Conservation (phyloP, 2,888 invertebrate species). For the Disparrhopalites patrizii region DNA sequence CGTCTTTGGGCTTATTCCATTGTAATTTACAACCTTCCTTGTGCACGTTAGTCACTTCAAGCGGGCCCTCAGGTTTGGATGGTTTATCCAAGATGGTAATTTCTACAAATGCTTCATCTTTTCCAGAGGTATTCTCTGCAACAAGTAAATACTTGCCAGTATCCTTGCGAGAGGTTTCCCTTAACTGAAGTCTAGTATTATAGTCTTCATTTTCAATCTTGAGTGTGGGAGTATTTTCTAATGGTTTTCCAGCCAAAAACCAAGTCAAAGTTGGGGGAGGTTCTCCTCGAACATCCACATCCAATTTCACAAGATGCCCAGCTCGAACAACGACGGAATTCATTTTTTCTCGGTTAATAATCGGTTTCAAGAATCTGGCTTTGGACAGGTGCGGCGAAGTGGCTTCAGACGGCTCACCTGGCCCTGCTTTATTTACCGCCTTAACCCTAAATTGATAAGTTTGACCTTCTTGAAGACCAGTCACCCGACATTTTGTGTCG, state of each 20-base stretch:
- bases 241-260: slow-evolving; percentile 64
- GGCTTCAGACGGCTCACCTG: slow-evolving; percentile 83
- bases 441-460: slow-evolving; percentile 93
- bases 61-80: slow-evolving; percentile 78
- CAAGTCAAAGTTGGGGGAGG: slow-evolving; percentile 75
- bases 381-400: slow-evolving; percentile 83
- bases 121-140: slow-evolving; percentile 89
- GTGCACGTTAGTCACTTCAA: slow-evolving; percentile 77
- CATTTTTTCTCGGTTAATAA: slow-evolving; percentile 90
- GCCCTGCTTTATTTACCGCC: slow-evolving; percentile 92
- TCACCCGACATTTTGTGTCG: slow-evolving; percentile 74
- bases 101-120: slow-evolving; percentile 90
- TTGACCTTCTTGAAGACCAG: slow-evolving; percentile 82
- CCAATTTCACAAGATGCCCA: slow-evolving; percentile 82
- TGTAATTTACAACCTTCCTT: slow-evolving; percentile 89
- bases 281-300: slow-evolving; percentile 94
- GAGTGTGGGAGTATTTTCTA: slow-evolving; percentile 64
- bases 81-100: slow-evolving; percentile 82
- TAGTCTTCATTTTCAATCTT: slow-evolving; percentile 88
- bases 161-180: slow-evolving; percentile 75
- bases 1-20: slow-evolving; percentile 94
- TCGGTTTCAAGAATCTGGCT: slow-evolving; percentile 83
- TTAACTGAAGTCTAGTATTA: slow-evolving; percentile 77
- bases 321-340: slow-evolving; percentile 82
- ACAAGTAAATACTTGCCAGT: slow-evolving; percentile 86